Evolutionary conservation across 1,140 invertebrate species (phyloP).

Genomic region (Caenorhabditis tropicalis): DNA sequence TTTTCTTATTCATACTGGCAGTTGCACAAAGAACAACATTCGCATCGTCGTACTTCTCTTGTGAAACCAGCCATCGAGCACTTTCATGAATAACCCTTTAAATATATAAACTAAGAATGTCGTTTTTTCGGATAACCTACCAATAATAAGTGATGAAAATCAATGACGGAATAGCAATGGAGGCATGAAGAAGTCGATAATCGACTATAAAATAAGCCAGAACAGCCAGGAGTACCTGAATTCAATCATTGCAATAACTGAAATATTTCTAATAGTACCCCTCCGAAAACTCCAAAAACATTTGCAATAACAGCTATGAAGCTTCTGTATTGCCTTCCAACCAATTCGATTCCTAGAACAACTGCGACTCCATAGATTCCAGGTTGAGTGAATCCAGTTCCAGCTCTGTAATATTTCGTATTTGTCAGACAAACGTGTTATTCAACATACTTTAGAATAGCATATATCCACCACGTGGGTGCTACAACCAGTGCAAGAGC

Average conservation of each 20-base stretch:
- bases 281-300: conserved; percentile 72
- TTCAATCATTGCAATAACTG: conserved; percentile 56
- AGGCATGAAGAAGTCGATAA: conserved; percentile 73
- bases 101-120: not conserved
- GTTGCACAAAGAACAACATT: conserved; percentile 67
- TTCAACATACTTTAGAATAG: conserved; percentile 53
- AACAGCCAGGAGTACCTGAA: no score
- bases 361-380: conserved; percentile 72
- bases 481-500: conserved; percentile 64
- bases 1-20: conserved; percentile 65
- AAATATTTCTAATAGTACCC: conserved; percentile 60
- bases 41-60: conserved; percentile 68
- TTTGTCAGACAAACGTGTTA: not conserved
- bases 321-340: conserved; percentile 72
- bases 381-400: conserved; percentile 60
- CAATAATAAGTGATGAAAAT: conserved; percentile 72
- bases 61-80: conserved; percentile 72
- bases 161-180: conserved; percentile 67
- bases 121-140: conserved; percentile 57
- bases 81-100: conserved; percentile 72
- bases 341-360: conserved; percentile 73
- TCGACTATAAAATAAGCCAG: conserved; percentile 69
- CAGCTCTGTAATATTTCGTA: conserved; percentile 47
- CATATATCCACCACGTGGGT: conserved; percentile 66
- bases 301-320: conserved; percentile 73